Evolutionary conservation across 2,888 invertebrate genomes (phyloP), one percentile per base, ranked within the genome.

Genomic region (Leucophenga maculata): DNA sequence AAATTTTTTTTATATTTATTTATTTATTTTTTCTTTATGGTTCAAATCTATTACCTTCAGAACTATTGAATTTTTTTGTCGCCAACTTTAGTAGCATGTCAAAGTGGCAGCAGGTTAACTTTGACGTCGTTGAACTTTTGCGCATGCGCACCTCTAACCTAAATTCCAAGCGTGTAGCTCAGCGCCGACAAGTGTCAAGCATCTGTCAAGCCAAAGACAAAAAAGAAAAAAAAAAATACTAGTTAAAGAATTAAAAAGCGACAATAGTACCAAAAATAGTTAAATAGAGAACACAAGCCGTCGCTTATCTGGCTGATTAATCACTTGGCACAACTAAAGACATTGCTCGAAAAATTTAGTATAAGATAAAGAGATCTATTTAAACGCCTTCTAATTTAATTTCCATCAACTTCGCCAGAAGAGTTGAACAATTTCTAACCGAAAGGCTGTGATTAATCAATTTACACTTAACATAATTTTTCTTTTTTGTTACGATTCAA

Each of bases 101-200:
- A 26, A 26, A 26, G 26, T 26, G n/a, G 50, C 50, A 50, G 18
- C 50, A 50, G 16, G 16, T 50, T 50, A 6, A 13, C 50, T 16
- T 50, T 50, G 50, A 18, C 32, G 13, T 18, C n/a, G 60, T 26
- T 64, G 62, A 64, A 64, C 62, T 64, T 60, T 64, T 64, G 62
- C 46, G 46, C 62, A 64, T 46, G 62, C 46, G 62, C 62, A 64
- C 62, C 62, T 64, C 39, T 64, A 64, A 64, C 62, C 62, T n/a
- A 64, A 64, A 64, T 64, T 44, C 62, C 62, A 64, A 46, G 39
- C 39, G 39, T 39, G 26, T n/a, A 31, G 18, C 14, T 31, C 39
- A 62, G 11, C 8, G 46, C 3, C 18, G 46, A 62, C 62, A 64
- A 64, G 62, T 64, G 62, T 64, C 62, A 64, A 20, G 62, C 46